Conservation (phyloP, 2,113 vertebrate species). For the Anthoscopus minutus region DNA sequence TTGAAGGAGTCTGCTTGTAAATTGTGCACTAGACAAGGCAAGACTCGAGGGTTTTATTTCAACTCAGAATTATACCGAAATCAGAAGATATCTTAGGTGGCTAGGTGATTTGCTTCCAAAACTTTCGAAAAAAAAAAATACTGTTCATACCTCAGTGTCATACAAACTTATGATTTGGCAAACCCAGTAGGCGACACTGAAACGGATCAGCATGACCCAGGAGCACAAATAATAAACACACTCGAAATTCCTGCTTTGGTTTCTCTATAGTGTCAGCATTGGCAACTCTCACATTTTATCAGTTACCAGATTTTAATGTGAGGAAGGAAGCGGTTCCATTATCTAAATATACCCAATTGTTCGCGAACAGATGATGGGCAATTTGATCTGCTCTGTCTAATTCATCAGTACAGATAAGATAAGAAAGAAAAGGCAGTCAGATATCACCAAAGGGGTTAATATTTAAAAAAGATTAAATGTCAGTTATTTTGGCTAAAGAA, state of each 20-base stretch:
- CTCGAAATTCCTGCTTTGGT: constrained; percentile 42
- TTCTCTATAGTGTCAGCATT: constrained; percentile 54
- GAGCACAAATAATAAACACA: constrained; percentile 34
- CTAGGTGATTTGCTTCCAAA: neutral
- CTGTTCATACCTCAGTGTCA: neutral
- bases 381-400: constrained; percentile 83
- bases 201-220: neutral
- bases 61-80: neutral
- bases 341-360: constrained; percentile 84
- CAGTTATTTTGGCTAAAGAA: constrained; percentile 58
- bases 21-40: neutral
- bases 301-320: constrained; percentile 79
- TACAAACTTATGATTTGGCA: constrained; percentile 5
- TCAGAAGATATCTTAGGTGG: neutral
- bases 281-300: constrained; percentile 72
- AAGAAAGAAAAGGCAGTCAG: constrained; percentile 46
- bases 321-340: constrained; percentile 80
- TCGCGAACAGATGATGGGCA: constrained; percentile 78
- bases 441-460: constrained; percentile 77
- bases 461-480: constrained; percentile 79
- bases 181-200: neutral
- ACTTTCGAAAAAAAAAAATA: neutral
- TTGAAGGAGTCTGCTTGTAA: neutral
- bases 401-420: constrained; percentile 83
- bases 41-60: neutral